Conservation (phyloP, 1,140 invertebrate genomes). For the Sycobia sp. region DNA sequence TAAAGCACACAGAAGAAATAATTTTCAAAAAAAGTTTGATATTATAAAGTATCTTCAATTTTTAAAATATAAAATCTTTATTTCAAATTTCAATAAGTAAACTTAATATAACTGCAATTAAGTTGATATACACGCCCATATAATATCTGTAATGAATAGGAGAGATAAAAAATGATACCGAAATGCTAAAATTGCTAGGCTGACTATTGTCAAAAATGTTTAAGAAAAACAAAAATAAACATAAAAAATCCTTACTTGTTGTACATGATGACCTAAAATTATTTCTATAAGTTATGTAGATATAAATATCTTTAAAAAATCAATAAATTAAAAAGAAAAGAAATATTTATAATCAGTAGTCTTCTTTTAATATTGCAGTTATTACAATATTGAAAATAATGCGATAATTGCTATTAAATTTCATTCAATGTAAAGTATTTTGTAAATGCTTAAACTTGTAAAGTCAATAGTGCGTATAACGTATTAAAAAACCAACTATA, state of each 20-base stretch:
- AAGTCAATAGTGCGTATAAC: neutral
- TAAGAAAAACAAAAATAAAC: slow-evolving; percentile 1
- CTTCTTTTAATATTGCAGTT: slow-evolving; percentile 2
- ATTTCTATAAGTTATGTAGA: neutral
- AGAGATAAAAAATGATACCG: too few relatives aligned
- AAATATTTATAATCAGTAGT: neutral
- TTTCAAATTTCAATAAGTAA: too few relatives aligned
- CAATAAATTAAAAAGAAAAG: neutral
- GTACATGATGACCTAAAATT: slow-evolving; percentile 16
- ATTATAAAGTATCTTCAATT: too few relatives aligned
- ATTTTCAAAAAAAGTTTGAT: too few relatives aligned
- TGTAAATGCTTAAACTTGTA: slow-evolving; percentile 25
- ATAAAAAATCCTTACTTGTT: neutral
- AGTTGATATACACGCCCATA: too few relatives aligned
- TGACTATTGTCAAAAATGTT: neutral
- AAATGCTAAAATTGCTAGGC: neutral
- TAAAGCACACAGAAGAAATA: too few relatives aligned
- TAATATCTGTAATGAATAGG: too few relatives aligned
- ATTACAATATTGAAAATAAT: slow-evolving; percentile 8
- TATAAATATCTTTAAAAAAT: slow-evolving; percentile 2
- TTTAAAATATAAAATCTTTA: too few relatives aligned
- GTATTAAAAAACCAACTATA: slow-evolving; percentile 4
- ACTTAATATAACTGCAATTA: too few relatives aligned
- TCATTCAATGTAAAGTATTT: slow-evolving; percentile 25
- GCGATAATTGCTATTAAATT: slow-evolving; percentile 26